These are phyloP conservation scores for Dunckerocampus dactyliophorus DNA, from an alignment of 2,113 vertebrate genomes.

Conservation along the genomic window DNA sequence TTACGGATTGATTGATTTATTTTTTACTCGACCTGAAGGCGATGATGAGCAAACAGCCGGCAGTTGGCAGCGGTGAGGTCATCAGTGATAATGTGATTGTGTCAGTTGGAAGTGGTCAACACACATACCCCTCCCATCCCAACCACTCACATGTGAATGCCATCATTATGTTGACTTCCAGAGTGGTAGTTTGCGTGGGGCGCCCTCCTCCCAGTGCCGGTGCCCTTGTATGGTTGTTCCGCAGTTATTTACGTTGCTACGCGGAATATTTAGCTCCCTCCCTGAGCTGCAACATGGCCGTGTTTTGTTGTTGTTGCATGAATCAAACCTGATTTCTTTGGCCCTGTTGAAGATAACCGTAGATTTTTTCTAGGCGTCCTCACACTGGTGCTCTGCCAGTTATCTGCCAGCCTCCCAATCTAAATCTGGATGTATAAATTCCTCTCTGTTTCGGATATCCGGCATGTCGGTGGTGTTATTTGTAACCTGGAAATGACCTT, in stretches of 20 bases:
- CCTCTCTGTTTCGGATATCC: slow-evolving; percentile 67
- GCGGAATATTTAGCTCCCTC: background rate
- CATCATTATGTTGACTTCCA: slow-evolving; percentile 61
- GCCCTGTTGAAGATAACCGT: background rate
- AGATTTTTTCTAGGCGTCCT: no score
- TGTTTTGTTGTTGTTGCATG: slow-evolving; percentile 3
- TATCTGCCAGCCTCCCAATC: slow-evolving; percentile 45
- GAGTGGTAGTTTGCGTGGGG: slow-evolving; percentile 60
- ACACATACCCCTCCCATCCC: slow-evolving; percentile 52
- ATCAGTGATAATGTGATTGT: slow-evolving; percentile 56
- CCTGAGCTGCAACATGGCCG: slow-evolving; percentile 6
- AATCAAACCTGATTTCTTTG: background rate
- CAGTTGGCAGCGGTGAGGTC: slow-evolving; percentile 39
- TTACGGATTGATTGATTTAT: no score
- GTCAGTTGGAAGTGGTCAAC: slow-evolving; percentile 66
- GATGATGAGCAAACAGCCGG: background rate
- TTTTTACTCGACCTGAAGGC: background rate
- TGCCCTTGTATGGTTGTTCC: slow-evolving; percentile 66
- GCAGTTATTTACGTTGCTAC: slow-evolving; percentile 58
- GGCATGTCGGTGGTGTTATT: slow-evolving; percentile 51
- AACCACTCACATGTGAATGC: slow-evolving; percentile 44
- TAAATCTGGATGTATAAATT: slow-evolving; percentile 57
- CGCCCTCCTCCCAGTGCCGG: slow-evolving; percentile 23
- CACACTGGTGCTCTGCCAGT: background rate
- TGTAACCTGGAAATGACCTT: slow-evolving; percentile 62